Percentiles rank a stretch among this genome's conserved stretches.
Evolutionary conservation across 1,140 invertebrate genomes (phyloP).

Genomic region (Maniola jurtina): DNA sequence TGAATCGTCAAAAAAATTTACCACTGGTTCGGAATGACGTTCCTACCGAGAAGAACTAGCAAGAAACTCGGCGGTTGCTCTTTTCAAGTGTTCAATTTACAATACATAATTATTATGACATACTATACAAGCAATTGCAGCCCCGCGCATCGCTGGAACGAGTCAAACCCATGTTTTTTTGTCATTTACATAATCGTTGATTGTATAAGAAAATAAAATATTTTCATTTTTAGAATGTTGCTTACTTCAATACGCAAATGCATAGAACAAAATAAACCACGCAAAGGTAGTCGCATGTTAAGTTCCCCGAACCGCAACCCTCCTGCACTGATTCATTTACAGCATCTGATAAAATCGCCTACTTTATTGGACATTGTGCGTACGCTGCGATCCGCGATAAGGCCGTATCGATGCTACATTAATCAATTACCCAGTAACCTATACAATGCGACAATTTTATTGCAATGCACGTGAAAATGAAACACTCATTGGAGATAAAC

Average conservation of each 20-base stretch:
- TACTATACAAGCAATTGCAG: too few species aligned
- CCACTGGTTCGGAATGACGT: too few species aligned
- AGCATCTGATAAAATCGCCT: slow-evolving; percentile 64
- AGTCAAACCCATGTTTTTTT: too few species aligned
- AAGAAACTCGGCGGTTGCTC: too few species aligned
- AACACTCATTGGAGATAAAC: slow-evolving; percentile 51
- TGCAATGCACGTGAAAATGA: slow-evolving; percentile 52
- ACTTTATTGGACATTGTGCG: slow-evolving; percentile 74
- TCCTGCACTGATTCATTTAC: slow-evolving; percentile 68
- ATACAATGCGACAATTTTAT: slow-evolving; percentile 43
- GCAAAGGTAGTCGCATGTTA: slow-evolving; percentile 23
- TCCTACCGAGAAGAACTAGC: too few species aligned
- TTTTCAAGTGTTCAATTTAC: too few species aligned
- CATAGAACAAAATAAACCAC: slow-evolving; percentile 23
- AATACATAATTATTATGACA: too few species aligned
- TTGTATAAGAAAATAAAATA: too few species aligned
- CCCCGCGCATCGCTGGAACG: too few species aligned
- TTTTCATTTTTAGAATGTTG: not conserved
- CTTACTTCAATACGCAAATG: slow-evolving; percentile 20
- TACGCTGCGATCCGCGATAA: slow-evolving; percentile 59
- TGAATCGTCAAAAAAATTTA: too few species aligned
- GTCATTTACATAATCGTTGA: too few species aligned
- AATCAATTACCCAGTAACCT: slow-evolving; percentile 52
- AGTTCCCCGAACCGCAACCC: slow-evolving; percentile 41
- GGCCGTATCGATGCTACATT: slow-evolving; percentile 53